Evolutionary conservation across 2,113 vertebrate genomes (phyloP), one percentile per base, ranked within the genome.

Genomic region (Channa maculata): DNA sequence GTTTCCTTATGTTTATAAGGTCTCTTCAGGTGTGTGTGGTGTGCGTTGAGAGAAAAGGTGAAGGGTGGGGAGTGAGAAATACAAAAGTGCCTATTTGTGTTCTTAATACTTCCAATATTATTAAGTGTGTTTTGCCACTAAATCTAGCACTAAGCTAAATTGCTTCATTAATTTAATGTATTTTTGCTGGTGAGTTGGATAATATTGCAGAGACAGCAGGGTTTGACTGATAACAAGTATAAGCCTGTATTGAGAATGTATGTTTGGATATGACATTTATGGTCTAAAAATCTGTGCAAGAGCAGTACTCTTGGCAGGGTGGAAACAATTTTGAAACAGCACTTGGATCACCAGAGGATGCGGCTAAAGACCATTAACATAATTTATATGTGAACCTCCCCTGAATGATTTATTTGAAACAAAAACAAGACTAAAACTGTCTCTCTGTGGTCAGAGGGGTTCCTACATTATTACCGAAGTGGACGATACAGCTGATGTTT

Each of bases 1-100:
- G 81, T 92, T 92, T 93, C 90, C 90, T 82, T 71, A 86, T 92
- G 90, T 93, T 93, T 85, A 61, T 66, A 83, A 67, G 80, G 88
- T 80, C 89, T 91, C 80, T 78, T 90, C 89, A 88, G 91, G 89
- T 90, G 82, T 87, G 87, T 83, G 75, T 77, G 85, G 53, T 48
- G 84, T 60, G 59, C 34, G 80, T 65, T 75, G 83, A 82, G 71
- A 79, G 33, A 67, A 57, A 71, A 74, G 85, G 85, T 90, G 82
- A 83, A 83, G 59, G 71, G 58, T 85, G 79, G 69, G 50, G 65
- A 79, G 66, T 57, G 49, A 67, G 43, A 58, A 66, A 72, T n/a
- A 60, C 48, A 61, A 60, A 77, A 61, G 2, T 63, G 49, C 48
- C 52, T 38, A 58, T 81, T 84, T 76, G 14, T 71, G 71, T 36